These are phyloP conservation scores for Sebastolobus altivelis DNA, from an alignment of 2,797 vertebrate genomes.

Conservation along the genomic window DNA sequence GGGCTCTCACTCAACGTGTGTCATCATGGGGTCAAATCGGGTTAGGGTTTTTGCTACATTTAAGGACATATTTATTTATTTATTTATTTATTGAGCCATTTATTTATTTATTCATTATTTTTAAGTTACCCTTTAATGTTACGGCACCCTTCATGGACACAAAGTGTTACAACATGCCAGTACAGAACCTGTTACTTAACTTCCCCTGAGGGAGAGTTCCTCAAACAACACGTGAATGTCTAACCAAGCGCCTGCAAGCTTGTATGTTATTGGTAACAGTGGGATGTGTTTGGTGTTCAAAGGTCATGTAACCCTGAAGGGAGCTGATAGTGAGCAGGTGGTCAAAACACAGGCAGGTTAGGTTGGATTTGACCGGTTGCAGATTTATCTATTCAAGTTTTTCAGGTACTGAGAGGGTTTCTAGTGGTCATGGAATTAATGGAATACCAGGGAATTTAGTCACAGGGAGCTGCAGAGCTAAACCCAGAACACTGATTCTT, in stretches of 20 bases:
- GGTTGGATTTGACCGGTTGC: conserved; percentile 24
- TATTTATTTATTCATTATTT: no score
- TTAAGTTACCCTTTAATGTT: not conserved
- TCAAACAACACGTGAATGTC: not conserved
- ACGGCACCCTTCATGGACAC: not conserved
- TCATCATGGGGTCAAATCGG: no score
- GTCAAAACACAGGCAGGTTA: conserved; percentile 4
- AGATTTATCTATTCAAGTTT: not conserved
- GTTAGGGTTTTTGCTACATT: no score
- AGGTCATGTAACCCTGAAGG: conserved; percentile 26
- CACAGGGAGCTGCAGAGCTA: not conserved
- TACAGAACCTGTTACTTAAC: conserved; percentile 22
- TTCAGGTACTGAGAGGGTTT: not conserved
- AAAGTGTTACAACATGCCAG: not conserved
- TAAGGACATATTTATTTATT: no score
- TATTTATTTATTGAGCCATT: no score
- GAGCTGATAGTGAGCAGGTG: conserved; percentile 1
- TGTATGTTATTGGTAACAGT: not conserved
- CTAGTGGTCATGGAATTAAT: not conserved
- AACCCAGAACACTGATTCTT: not conserved
- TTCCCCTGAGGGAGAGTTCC: not conserved
- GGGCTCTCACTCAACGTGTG: no score
- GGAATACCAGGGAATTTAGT: not conserved
- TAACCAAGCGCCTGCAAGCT: not conserved
- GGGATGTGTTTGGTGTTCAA: conserved; percentile 25